These are phyloP conservation scores for Linepithema humile DNA, from an alignment of 1,140 invertebrate species.

Conservation along the genomic window DNA sequence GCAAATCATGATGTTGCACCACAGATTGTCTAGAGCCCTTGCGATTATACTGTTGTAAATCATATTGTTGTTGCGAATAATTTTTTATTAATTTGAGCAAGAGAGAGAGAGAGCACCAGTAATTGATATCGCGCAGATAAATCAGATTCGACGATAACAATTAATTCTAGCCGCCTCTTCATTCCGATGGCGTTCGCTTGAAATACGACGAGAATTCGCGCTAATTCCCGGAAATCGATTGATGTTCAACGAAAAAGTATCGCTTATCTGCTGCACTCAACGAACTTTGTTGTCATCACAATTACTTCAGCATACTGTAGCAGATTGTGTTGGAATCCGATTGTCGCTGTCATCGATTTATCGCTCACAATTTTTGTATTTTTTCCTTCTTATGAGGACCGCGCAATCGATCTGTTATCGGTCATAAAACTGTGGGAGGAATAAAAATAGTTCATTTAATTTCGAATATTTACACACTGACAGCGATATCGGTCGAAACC, in stretches of 20 bases:
- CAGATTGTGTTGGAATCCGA: not conserved
- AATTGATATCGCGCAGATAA: conserved; percentile 16
- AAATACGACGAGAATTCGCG: not conserved
- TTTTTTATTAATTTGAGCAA: not conserved
- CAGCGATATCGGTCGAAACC: too few species aligned
- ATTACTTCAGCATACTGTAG: too few species aligned
- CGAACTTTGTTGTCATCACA: too few species aligned
- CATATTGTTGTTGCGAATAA: not conserved
- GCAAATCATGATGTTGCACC: not conserved
- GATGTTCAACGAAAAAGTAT: not conserved
- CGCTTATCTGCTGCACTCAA: not conserved
- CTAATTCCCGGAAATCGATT: not conserved
- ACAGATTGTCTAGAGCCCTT: not conserved
- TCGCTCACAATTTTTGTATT: too few species aligned
- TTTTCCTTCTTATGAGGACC: too few species aligned
- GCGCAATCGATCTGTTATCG: too few species aligned
- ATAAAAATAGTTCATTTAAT: too few species aligned
- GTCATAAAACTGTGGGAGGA: too few species aligned
- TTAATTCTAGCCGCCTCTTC: not conserved
- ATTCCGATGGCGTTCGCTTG: not conserved
- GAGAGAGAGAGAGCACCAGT: not conserved
- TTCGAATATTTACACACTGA: too few species aligned
- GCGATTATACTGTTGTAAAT: conserved; percentile 7
- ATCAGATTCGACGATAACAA: conserved; percentile 8
- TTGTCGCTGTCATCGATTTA: not conserved